Evolutionary conservation across 2,888 invertebrate genomes (phyloP).

Genomic region (Oscheius sp.): DNA sequence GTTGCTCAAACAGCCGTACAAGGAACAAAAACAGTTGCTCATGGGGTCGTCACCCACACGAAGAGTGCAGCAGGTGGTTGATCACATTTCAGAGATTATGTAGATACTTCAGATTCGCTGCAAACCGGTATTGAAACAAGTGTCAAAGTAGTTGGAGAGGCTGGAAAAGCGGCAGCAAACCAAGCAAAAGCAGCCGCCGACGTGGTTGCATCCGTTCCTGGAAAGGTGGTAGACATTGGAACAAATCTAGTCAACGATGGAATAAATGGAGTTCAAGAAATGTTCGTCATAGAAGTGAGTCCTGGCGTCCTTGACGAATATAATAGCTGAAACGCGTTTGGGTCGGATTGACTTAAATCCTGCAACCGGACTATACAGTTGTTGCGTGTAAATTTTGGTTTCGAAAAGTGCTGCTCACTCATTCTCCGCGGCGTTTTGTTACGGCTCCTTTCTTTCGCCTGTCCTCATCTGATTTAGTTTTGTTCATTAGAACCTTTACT

Average conservation of each 20-base stretch:
- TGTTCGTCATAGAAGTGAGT: slow-evolving; percentile 42
- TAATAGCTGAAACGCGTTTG: slow-evolving; percentile 12
- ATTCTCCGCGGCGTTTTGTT: background rate
- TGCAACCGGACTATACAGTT: background rate
- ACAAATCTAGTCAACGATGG: slow-evolving; percentile 49
- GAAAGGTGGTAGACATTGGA: slow-evolving; percentile 48
- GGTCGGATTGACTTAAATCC: slow-evolving; percentile 19
- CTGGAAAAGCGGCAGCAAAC: slow-evolving; percentile 46
- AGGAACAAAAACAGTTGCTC: slow-evolving; percentile 68
- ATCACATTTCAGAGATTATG: background rate
- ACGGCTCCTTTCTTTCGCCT: background rate
- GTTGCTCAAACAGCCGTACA: slow-evolving; percentile 60
- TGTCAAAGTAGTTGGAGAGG: slow-evolving; percentile 60
- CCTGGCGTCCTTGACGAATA: slow-evolving; percentile 1
- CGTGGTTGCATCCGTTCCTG: slow-evolving; percentile 43
- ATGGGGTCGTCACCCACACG: slow-evolving; percentile 69
- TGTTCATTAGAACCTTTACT: slow-evolving; percentile 1
- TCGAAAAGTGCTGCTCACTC: background rate
- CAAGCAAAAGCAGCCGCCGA: slow-evolving; percentile 37
- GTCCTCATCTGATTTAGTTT: background rate
- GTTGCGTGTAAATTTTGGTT: background rate
- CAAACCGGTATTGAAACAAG: slow-evolving; percentile 68
- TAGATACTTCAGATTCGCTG: slow-evolving; percentile 50
- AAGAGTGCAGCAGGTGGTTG: slow-evolving; percentile 67
- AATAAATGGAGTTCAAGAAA: slow-evolving; percentile 48